Evolutionary conservation across 2,113 vertebrate genomes (phyloP).

Genomic region (Illadopsis cleaveri): DNA sequence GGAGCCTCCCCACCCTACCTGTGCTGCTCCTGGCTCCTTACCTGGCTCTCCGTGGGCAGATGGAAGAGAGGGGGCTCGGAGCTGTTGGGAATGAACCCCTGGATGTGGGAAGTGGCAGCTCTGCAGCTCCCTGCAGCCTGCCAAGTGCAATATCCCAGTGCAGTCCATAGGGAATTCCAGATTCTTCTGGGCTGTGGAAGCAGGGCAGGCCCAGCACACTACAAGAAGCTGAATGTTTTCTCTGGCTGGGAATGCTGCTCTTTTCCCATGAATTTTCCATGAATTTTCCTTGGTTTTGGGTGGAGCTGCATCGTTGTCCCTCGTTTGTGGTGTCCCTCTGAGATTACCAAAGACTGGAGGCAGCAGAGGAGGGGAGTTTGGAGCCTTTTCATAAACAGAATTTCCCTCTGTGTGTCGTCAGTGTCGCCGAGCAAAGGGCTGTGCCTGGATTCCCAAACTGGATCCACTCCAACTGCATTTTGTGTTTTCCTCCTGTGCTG

Average conservation of each 20-base stretch:
- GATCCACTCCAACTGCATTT: rapidly evolving
- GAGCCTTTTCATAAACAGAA: rapidly evolving
- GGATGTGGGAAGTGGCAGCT: neutral
- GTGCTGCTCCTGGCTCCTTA: slow-evolving; percentile 40
- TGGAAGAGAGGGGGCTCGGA: neutral
- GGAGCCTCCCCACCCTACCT: neutral
- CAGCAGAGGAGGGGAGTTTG: neutral
- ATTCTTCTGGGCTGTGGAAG: neutral
- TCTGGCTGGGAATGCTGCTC: neutral
- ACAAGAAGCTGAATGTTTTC: neutral
- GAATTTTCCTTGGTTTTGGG: neutral
- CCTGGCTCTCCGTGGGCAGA: neutral
- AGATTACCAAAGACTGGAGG: slow-evolving; percentile 23
- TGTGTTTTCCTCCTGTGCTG: neutral
- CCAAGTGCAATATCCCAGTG: slow-evolving; percentile 42
- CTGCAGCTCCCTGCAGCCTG: neutral
- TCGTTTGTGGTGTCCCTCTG: neutral
- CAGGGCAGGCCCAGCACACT: neutral
- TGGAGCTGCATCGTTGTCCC: neutral
- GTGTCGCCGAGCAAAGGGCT: neutral
- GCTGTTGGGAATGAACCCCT: neutral
- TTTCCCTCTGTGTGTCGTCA: neutral
- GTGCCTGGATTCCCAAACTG: neutral
- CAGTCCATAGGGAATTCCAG: neutral
- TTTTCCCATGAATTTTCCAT: neutral